Conservation (phyloP, 1,140 invertebrate genomes). For the Drosophila bipectinata region DNA sequence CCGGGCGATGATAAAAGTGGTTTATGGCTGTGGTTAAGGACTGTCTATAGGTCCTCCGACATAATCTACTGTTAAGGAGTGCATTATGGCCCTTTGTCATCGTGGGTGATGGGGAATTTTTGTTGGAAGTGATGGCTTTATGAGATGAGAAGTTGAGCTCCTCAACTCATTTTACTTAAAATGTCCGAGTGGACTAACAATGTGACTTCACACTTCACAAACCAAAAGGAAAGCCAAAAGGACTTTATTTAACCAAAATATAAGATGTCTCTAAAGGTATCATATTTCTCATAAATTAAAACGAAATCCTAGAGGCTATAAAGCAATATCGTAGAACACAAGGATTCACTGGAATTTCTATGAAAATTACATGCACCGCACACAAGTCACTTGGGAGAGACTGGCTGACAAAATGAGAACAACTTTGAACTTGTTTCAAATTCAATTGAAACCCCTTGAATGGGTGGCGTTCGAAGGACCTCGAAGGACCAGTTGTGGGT, state of each 20-base stretch:
- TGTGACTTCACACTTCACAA: neutral
- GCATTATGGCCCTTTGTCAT: slow-evolving; percentile 34
- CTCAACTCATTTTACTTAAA: neutral
- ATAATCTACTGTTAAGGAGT: slow-evolving; percentile 58
- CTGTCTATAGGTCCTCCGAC: slow-evolving; percentile 36
- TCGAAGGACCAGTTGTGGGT: neutral
- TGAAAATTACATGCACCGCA: slow-evolving; percentile 13
- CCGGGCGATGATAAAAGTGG: slow-evolving; percentile 64
- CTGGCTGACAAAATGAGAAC: slow-evolving; percentile 2
- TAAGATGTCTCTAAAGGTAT: neutral
- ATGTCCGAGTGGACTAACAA: neutral
- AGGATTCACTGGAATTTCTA: slow-evolving; percentile 15
- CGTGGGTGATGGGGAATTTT: neutral
- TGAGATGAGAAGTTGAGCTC: neutral
- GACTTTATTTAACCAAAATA: too few relatives aligned
- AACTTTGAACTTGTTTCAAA: slow-evolving; percentile 45
- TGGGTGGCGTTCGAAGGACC: slow-evolving; percentile 6
- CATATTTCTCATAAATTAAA: neutral
- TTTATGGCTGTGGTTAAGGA: slow-evolving; percentile 59
- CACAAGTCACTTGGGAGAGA: neutral
- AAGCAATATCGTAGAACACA: neutral
- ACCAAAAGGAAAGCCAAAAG: neutral
- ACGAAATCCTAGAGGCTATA: neutral
- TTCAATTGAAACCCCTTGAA: slow-evolving; percentile 46
- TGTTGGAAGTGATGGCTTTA: slow-evolving; percentile 5